Evolutionary conservation across 2,888 invertebrate genomes (phyloP), one percentile per base, ranked within the genome.

Genomic region (Dione juno): DNA sequence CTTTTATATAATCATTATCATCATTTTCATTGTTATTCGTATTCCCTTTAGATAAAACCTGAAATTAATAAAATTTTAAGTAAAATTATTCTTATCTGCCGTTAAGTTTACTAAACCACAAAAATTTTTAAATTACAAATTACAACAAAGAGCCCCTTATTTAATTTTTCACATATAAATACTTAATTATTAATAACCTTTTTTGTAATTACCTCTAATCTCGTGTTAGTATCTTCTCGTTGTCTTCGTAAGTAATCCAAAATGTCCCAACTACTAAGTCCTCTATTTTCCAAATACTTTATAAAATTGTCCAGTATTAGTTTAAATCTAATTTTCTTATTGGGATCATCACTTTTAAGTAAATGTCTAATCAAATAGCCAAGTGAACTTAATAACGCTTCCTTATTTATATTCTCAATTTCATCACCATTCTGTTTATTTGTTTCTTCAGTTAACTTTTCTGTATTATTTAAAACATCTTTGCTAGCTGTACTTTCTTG

Each of bases 331-430:
- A 57, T 11, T 57, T 57, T 37, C 5, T 5, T 37, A 16, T 40
- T 16, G 16, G 0, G 5, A 57, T 57, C 10, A 16, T 57, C 57
- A 16, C 16, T 14, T 37, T 57, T 40, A 2, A 45, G 45, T 35
- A n/a, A 45, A 61, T 61, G 61, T n/a, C 11, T 28, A 28, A 61
- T 3, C n/a, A 61, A n/a, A 45, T 45, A 28, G 7, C 45, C 35
- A 7, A 61, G 28, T 5, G 43, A 61, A 16, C n/a, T 45, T 6
- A 61, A 11, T 45, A 61, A 45, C 28, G 45, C 14, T 11, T 7
- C 10, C 28, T 35, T 45, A 28, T 45, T 45, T 16, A 45, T 11
- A 45, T 35, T 45, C 1, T 54, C 35, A 35, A 28, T 54, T n/a
- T n/a, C 10, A 37, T n/a, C 35, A n/a, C n/a, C n/a, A n/a, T n/a